A percentile compares a stretch with the other conserved stretches of the same genome.
These are phyloP conservation scores for Oligia fasciuncula DNA, from an alignment of 2,888 invertebrate species.

Conservation along the genomic window DNA sequence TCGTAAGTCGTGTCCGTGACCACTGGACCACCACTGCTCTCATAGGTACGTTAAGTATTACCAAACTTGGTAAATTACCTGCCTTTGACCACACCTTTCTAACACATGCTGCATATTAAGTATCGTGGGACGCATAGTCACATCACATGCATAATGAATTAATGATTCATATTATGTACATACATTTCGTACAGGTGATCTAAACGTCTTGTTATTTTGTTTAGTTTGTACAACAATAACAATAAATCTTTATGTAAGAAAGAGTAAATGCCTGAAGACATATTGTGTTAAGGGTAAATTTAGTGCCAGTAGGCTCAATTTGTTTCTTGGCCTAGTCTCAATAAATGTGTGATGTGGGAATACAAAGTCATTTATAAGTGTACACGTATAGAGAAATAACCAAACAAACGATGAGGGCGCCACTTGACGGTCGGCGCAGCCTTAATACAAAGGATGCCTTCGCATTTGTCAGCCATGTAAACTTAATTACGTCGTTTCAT, in stretches of 20 bases:
- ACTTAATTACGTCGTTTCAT: not conserved
- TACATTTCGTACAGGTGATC: too few relatives aligned
- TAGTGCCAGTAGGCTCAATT: not conserved
- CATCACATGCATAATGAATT: too few relatives aligned
- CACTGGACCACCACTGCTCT: too few relatives aligned
- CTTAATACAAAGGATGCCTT: not conserved
- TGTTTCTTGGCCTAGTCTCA: not conserved
- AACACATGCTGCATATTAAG: too few relatives aligned
- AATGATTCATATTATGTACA: too few relatives aligned
- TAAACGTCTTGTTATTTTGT: not conserved
- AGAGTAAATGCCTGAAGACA: slow-evolving; percentile 22
- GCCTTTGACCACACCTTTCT: not conserved
- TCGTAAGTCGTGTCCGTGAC: too few relatives aligned
- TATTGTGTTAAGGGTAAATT: not conserved
- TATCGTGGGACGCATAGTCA: not conserved
- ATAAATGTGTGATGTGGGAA: slow-evolving; percentile 10
- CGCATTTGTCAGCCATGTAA: not conserved
- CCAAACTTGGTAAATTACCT: not conserved
- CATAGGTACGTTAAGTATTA: not conserved
- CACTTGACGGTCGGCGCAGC: too few relatives aligned
- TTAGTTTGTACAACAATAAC: not conserved
- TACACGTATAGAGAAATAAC: too few relatives aligned
- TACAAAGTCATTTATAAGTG: not conserved
- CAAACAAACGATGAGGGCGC: too few relatives aligned
- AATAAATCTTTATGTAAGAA: slow-evolving; percentile 8